phyloP scores from a whole-genome alignment of 1,140 invertebrate species.

The Samia ricini region DNA sequence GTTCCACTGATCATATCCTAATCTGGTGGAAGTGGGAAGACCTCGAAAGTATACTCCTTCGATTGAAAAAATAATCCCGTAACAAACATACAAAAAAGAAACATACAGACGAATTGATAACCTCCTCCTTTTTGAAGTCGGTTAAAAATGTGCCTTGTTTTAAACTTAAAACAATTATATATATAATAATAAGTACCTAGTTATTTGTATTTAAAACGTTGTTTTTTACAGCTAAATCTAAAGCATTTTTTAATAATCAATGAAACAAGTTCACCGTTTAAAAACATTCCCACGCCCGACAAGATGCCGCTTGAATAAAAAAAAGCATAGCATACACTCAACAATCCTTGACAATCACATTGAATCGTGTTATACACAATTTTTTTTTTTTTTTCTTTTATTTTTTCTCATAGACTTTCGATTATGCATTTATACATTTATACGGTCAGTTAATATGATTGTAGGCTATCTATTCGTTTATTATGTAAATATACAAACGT shows the following conservation, averaged over 20 bases:
- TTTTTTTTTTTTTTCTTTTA: slow-evolving; percentile 15
- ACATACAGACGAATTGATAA: no score
- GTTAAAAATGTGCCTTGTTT: no score
- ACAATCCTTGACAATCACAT: slow-evolving; percentile 24
- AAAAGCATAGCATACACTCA: slow-evolving; percentile 10
- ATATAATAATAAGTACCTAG: no score
- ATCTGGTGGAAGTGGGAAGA: no score
- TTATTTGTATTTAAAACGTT: no score
- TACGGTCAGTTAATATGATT: slow-evolving; percentile 7
- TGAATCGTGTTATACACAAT: slow-evolving; percentile 12
- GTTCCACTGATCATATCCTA: no score
- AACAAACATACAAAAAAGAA: no score
- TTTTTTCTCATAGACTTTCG: slow-evolving; percentile 4
- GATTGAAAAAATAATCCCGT: no score
- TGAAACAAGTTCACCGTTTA: slow-evolving; percentile 11
- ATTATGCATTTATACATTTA: slow-evolving; percentile 18
- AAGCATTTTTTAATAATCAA: background rate
- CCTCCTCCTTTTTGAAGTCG: no score
- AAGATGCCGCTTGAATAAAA: slow-evolving; percentile 15
- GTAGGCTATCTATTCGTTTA: background rate
- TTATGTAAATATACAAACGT: background rate
- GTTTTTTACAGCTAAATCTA: background rate
- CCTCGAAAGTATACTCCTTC: no score
- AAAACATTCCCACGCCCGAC: slow-evolving; percentile 18
- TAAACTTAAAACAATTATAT: no score